Evolutionary conservation across 2,797 vertebrate species (phyloP).

Genomic region (Diceros bicornis): DNA sequence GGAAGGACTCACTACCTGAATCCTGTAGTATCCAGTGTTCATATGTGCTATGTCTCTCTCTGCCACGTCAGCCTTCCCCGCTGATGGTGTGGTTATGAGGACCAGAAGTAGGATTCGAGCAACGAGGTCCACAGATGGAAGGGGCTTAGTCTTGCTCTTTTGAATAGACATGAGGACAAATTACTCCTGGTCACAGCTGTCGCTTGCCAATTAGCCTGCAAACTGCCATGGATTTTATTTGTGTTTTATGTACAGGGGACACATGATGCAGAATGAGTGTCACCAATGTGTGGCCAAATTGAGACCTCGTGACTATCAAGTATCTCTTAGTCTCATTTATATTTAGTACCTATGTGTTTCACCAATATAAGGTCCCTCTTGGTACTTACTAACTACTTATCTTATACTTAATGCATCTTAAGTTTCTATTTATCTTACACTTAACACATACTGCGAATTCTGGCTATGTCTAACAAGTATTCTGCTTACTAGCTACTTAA

Average conservation of each 20-base stretch:
- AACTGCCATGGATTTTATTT: not conserved
- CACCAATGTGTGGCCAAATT: not conserved
- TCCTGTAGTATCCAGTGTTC: not conserved
- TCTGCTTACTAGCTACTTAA: not conserved
- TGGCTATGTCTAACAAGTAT: not conserved
- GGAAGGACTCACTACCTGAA: not conserved
- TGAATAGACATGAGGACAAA: not conserved
- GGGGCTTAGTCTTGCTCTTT: not conserved
- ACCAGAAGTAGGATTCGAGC: not conserved
- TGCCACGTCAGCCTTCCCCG: not conserved
- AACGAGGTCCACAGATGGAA: not conserved
- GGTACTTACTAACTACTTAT: not conserved
- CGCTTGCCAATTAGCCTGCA: not conserved
- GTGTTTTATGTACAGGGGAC: not conserved
- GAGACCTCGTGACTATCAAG: not conserved
- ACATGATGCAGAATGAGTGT: not conserved
- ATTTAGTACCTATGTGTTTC: not conserved
- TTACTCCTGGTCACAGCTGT: not conserved
- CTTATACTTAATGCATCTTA: not conserved
- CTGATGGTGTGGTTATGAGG: not conserved
- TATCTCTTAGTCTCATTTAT: not conserved
- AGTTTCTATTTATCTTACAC: not conserved
- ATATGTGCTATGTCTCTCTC: not conserved
- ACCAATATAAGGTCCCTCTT: not conserved
- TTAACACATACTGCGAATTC: not conserved